Percentiles rank a stretch among this genome's conserved stretches.
These are phyloP conservation scores for Pteropus rufus DNA, from an alignment of 2,797 vertebrate genomes.

Conservation along the genomic window DNA sequence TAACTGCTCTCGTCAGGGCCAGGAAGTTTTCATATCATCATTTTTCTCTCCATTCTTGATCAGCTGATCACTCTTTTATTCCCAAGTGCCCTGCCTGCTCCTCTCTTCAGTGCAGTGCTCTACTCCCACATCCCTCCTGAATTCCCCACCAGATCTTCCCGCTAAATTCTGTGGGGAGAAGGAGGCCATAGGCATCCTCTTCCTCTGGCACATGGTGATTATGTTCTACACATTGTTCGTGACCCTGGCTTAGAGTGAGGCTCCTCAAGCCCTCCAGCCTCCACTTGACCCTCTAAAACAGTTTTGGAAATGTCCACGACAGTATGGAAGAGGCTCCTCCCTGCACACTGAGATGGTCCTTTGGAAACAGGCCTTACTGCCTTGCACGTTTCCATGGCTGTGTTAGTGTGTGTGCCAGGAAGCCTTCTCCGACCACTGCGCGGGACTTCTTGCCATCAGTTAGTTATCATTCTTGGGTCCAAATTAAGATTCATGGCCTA, in stretches of 20 bases:
- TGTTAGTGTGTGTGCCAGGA: not conserved
- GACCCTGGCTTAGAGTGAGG: not conserved
- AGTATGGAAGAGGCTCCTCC: not conserved
- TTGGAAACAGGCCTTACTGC: not conserved
- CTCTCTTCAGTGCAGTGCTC: not conserved
- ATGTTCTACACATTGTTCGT: not conserved
- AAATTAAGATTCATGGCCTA: not conserved
- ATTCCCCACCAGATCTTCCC: not conserved
- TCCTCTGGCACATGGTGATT: not conserved
- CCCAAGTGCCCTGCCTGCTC: not conserved
- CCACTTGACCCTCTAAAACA: not conserved
- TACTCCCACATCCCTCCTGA: rapidly evolving
- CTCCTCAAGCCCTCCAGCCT: not conserved
- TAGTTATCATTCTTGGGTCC: not conserved
- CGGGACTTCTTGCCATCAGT: not conserved
- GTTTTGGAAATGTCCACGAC: not conserved
- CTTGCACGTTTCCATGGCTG: not conserved
- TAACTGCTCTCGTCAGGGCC: not conserved
- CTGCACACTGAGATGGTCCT: not conserved
- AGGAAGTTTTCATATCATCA: not conserved
- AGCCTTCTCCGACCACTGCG: not conserved
- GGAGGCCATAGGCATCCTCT: not conserved
- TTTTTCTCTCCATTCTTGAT: not conserved
- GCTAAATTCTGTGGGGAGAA: not conserved
- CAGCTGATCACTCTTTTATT: not conserved